phyloP scores from a whole-genome alignment of 2,113 vertebrate species.

The Oncorhynchus mykiss region DNA sequence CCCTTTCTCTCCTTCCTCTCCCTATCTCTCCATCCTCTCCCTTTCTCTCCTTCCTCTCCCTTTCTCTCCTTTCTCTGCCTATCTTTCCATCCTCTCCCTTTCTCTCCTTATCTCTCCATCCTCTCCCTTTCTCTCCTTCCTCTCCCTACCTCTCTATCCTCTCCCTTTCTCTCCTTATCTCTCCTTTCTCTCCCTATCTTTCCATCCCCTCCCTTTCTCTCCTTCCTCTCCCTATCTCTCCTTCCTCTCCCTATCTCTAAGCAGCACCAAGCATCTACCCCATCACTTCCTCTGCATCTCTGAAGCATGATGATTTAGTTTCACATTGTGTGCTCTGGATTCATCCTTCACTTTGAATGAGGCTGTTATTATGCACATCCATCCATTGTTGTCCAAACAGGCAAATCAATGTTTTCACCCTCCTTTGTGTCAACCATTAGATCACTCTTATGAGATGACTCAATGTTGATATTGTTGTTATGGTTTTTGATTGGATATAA shows the following conservation, averaged over 20 bases:
- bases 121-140: too few species aligned
- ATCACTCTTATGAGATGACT: too few species aligned
- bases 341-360: constrained; percentile 53
- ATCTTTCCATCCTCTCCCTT: neutral
- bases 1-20: too few species aligned
- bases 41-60: too few species aligned
- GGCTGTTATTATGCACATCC: constrained; percentile 35
- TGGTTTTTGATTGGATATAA: too few species aligned
- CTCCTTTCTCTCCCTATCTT: neutral
- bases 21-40: too few species aligned
- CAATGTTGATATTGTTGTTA: too few species aligned
- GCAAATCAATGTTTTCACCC: neutral
- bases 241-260: neutral
- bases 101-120: too few species aligned
- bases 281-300: constrained; percentile 42
- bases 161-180: too few species aligned
- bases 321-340: constrained; percentile 53
- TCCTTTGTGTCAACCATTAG: neutral
- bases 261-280: neutral
- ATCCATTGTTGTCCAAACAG: constrained; percentile 32
- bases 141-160: too few species aligned
- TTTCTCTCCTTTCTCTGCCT: too few species aligned
- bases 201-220: too few species aligned
- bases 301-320: constrained; percentile 60
- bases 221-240: neutral